Evolutionary conservation across 2,113 vertebrate species (phyloP).

Genomic region (Meleagris gallopavo): DNA sequence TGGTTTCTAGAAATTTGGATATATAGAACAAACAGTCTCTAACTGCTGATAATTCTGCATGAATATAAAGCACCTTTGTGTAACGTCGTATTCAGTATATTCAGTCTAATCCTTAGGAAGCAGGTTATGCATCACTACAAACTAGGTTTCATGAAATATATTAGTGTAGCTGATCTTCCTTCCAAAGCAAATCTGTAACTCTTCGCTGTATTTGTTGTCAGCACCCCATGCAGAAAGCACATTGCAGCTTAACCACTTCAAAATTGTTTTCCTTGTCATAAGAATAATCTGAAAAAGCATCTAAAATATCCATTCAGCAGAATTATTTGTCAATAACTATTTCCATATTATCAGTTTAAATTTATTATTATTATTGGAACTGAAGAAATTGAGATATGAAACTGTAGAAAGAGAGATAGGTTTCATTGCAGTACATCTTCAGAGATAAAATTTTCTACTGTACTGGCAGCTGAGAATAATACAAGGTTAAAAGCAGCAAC

Average conservation of each 20-base stretch:
- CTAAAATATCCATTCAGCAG: slow-evolving; percentile 50
- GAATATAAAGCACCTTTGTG: neutral
- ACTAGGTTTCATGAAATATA: neutral
- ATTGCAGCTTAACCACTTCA: neutral
- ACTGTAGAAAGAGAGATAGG: neutral
- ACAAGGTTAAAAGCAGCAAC: neutral
- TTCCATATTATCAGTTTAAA: slow-evolving; percentile 23
- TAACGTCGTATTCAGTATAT: neutral
- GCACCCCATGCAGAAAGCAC: neutral
- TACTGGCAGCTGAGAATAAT: neutral
- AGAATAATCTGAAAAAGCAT: slow-evolving; percentile 39
- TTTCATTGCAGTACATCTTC: neutral
- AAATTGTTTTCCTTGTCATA: neutral
- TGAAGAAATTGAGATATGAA: neutral
- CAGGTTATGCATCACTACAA: neutral
- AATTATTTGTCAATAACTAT: slow-evolving; percentile 55
- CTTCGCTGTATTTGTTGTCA: neutral
- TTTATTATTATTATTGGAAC: neutral
- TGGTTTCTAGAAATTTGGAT: neutral
- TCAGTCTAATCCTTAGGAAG: neutral
- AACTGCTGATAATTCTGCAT: neutral
- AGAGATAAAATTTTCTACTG: neutral
- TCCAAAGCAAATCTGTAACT: neutral
- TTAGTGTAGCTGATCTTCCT: neutral
- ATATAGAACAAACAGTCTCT: neutral